phyloP scores from a whole-genome alignment of 1,140 invertebrate species.

The Bombus consobrinus region DNA sequence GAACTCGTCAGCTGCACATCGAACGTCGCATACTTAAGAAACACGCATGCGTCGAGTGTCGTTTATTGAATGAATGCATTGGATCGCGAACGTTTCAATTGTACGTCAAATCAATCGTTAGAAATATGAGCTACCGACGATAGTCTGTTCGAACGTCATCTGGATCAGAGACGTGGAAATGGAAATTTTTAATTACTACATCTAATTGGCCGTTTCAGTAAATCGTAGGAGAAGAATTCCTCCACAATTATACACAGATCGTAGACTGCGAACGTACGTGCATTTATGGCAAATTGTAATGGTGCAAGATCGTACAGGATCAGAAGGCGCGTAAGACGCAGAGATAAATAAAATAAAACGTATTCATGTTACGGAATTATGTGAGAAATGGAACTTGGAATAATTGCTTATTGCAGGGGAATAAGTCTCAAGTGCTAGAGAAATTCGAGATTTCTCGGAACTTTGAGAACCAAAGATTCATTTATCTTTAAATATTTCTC shows the following conservation, averaged over 20 bases:
- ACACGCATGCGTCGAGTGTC: neutral
- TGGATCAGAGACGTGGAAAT: no score
- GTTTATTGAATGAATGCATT: neutral
- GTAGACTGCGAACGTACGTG: neutral
- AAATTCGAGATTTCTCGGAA: neutral
- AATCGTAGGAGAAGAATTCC: neutral
- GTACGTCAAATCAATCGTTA: neutral
- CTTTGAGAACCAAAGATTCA: neutral
- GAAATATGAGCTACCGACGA: neutral
- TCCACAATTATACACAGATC: neutral
- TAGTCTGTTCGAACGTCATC: no score
- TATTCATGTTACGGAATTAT: no score
- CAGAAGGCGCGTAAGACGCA: no score
- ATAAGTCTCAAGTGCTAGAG: neutral
- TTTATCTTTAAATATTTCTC: neutral
- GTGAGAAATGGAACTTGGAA: no score
- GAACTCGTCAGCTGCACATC: neutral
- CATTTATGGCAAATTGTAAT: neutral
- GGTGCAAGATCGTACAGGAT: no score
- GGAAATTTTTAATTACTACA: no score
- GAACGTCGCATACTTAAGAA: neutral
- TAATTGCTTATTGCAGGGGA: neutral
- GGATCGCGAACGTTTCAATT: neutral
- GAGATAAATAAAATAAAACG: no score
- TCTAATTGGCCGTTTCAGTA: no score